These are phyloP conservation scores for Chelon labrosus DNA, from an alignment of 2,797 vertebrate species.

Conservation along the genomic window DNA sequence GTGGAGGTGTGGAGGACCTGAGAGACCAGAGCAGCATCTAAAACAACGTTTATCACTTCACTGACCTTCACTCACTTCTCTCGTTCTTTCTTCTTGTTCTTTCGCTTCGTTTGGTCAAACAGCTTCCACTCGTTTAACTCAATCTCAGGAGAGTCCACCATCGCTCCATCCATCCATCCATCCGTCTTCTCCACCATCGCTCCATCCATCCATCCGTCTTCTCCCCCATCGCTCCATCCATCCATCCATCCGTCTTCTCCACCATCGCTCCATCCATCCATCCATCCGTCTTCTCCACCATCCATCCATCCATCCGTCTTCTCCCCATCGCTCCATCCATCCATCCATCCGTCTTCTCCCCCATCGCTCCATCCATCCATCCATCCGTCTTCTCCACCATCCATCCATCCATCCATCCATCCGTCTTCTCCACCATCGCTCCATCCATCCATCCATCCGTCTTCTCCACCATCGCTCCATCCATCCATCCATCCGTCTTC, in stretches of 20 bases:
- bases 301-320: neutral
- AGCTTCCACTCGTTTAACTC: conserved; percentile 40
- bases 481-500: too few relatives aligned
- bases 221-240: too few relatives aligned
- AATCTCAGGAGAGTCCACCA: conserved; percentile 28
- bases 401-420: neutral
- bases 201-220: too few relatives aligned
- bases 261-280: neutral
- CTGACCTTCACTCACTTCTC: conserved; percentile 45
- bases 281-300: neutral
- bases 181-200: too few relatives aligned
- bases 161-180: neutral
- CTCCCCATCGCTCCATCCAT: neutral
- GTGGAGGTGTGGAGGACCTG: conserved; percentile 18
- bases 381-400: too few relatives aligned
- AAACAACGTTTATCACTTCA: conserved; percentile 55
- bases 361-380: too few relatives aligned
- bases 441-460: too few relatives aligned
- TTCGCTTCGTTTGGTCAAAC: conserved; percentile 53
- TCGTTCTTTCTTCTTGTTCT: conserved; percentile 24
- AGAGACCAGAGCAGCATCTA: conserved; percentile 36
- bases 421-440: too few relatives aligned
- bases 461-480: too few relatives aligned
- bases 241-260: too few relatives aligned
- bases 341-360: too few relatives aligned